Conservation (phyloP, 2,888 invertebrate genomes). For the Andrena praecox region DNA sequence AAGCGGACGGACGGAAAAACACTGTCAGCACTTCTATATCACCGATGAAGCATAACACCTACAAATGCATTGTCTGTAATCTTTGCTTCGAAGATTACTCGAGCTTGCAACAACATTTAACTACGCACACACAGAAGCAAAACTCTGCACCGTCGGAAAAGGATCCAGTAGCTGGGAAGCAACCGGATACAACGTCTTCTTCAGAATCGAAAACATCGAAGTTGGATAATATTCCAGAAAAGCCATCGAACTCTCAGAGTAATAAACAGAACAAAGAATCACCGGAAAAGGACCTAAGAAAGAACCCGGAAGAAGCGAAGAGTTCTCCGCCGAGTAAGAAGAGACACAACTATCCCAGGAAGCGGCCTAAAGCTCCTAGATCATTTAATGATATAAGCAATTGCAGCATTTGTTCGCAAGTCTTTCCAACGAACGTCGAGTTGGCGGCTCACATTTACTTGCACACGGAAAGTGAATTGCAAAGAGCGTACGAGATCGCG, state of each 20-base stretch:
- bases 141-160: background rate
- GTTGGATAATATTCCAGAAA: background rate
- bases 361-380: background rate
- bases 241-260: background rate
- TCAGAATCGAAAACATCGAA: background rate
- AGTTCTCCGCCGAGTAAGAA: background rate
- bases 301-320: background rate
- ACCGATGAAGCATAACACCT: background rate
- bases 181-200: background rate
- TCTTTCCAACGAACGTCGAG: conserved; percentile 64
- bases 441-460: conserved; percentile 76
- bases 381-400: background rate
- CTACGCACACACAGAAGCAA: conserved; percentile 17
- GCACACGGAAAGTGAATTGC: conserved; percentile 76
- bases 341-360: background rate
- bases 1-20: background rate
- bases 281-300: background rate
- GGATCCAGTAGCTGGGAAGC: background rate
- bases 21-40: background rate
- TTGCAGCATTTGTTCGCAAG: conserved; percentile 75
- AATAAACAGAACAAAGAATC: background rate
- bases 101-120: conserved; percentile 47
- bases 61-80: conserved; percentile 57
- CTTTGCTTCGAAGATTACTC: conserved; percentile 28
- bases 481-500: conserved; percentile 67